Percentiles rank a stretch among this genome's conserved stretches.
These are phyloP conservation scores for Orcinus orca DNA, from an alignment of 2,113 vertebrate species.

Conservation along the genomic window DNA sequence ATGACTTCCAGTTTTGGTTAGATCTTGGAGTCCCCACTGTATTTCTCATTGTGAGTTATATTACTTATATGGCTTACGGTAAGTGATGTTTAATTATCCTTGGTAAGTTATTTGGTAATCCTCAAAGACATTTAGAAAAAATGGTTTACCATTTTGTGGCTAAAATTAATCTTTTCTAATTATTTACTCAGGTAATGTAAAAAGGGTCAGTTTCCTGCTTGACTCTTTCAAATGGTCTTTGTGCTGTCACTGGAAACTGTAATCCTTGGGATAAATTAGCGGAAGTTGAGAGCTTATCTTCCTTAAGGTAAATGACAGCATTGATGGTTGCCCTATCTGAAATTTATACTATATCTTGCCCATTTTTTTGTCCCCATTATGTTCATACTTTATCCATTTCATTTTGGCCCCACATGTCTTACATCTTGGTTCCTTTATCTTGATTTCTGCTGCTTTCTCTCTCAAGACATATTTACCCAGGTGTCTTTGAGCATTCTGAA, in stretches of 20 bases:
- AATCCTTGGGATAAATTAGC: not conserved
- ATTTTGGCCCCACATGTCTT: not conserved
- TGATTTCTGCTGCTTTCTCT: not conserved
- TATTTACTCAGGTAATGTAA: not conserved
- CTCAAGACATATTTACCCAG: not conserved
- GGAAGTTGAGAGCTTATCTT: not conserved
- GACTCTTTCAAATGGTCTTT: not conserved
- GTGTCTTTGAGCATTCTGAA: not conserved
- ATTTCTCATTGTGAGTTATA: not conserved
- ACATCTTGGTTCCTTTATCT: not conserved
- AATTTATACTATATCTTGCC: not conserved
- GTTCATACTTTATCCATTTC: not conserved
- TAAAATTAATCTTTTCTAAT: not conserved
- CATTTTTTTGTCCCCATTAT: not conserved
- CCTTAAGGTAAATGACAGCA: not conserved
- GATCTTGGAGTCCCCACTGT: rapidly evolving
- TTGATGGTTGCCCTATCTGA: not conserved
- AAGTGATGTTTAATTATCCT: not conserved
- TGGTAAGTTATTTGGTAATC: not conserved
- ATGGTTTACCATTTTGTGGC: not conserved
- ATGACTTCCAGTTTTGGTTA: not conserved
- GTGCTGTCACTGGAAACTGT: not conserved
- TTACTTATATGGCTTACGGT: not conserved
- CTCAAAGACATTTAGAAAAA: not conserved
- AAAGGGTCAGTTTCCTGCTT: not conserved